phyloP scores from a whole-genome alignment of 2,888 invertebrate genomes.

The Belgica antarctica region DNA sequence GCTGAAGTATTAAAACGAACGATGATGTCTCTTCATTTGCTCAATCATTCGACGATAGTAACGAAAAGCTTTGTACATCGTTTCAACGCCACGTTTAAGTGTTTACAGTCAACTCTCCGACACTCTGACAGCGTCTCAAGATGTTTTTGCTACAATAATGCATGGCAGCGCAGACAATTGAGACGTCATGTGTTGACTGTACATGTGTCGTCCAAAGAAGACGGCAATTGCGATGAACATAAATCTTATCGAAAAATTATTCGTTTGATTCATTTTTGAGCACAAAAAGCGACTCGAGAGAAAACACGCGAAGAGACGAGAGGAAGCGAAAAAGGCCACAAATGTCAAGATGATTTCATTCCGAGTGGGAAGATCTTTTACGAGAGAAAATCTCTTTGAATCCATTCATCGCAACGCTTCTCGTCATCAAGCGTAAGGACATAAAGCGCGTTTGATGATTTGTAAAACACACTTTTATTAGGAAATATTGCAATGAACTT shows the following conservation, averaged over 20 bases:
- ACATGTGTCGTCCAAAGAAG: neutral
- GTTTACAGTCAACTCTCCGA: too few relatives aligned
- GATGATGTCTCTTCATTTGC: conserved; percentile 3
- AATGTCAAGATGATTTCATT: conserved; percentile 28
- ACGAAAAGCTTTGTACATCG: neutral
- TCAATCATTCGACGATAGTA: neutral
- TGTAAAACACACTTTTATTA: too few relatives aligned
- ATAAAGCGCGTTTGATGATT: neutral
- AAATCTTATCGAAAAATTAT: conserved; percentile 25
- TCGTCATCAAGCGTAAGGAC: neutral
- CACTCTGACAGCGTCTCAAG: too few relatives aligned
- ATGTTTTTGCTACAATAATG: too few relatives aligned
- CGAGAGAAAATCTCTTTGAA: too few relatives aligned
- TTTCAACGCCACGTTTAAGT: too few relatives aligned
- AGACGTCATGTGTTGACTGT: neutral
- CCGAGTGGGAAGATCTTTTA: neutral
- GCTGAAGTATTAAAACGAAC: too few relatives aligned
- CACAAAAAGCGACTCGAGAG: conserved; percentile 8
- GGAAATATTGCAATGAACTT: too few relatives aligned
- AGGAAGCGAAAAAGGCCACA: conserved; percentile 14
- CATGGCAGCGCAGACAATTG: too few relatives aligned
- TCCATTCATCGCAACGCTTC: neutral
- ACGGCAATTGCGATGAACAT: neutral
- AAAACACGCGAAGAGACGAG: neutral
- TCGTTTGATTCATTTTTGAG: too few relatives aligned